Conservation (phyloP, 2,888 invertebrate genomes). For the Azorinus chamasolen region DNA sequence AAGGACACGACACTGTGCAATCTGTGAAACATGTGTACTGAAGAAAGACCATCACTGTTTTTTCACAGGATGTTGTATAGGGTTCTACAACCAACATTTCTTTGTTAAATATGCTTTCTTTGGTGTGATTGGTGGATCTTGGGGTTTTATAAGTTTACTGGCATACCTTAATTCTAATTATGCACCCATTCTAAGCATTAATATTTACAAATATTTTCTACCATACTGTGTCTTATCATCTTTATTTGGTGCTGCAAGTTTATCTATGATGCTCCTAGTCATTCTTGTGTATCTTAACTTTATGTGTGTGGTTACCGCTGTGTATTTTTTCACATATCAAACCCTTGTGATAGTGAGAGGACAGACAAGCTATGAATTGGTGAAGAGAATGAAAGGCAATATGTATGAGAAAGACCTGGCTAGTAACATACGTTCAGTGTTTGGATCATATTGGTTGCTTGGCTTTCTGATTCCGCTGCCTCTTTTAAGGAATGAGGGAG, state of each 20-base stretch:
- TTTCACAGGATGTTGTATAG: slow-evolving; percentile 86
- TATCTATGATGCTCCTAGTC: slow-evolving; percentile 60
- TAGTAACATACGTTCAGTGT: slow-evolving; percentile 76
- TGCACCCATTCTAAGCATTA: slow-evolving; percentile 66
- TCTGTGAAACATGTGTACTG: slow-evolving; percentile 86
- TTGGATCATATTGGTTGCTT: slow-evolving; percentile 80
- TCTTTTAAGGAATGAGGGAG: slow-evolving; percentile 65
- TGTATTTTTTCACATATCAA: slow-evolving; percentile 78
- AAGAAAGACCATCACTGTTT: slow-evolving; percentile 87
- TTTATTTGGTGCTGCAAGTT: slow-evolving; percentile 62
- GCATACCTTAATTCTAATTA: slow-evolving; percentile 70
- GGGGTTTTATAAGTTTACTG: slow-evolving; percentile 64
- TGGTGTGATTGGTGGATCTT: slow-evolving; percentile 67
- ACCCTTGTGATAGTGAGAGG: slow-evolving; percentile 71
- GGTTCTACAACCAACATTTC: slow-evolving; percentile 86
- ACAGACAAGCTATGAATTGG: slow-evolving; percentile 80
- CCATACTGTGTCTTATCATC: slow-evolving; percentile 70
- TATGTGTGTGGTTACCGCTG: slow-evolving; percentile 62
- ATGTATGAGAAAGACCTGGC: slow-evolving; percentile 64
- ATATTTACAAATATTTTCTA: slow-evolving; percentile 73
- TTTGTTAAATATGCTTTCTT: slow-evolving; percentile 86
- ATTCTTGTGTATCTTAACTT: slow-evolving; percentile 71
- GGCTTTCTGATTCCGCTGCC: slow-evolving; percentile 82
- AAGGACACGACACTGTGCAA: slow-evolving; percentile 85
- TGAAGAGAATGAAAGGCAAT: slow-evolving; percentile 68